phyloP scores from a whole-genome alignment of 2,797 vertebrate genomes.

The Atherinosoma microstoma region DNA sequence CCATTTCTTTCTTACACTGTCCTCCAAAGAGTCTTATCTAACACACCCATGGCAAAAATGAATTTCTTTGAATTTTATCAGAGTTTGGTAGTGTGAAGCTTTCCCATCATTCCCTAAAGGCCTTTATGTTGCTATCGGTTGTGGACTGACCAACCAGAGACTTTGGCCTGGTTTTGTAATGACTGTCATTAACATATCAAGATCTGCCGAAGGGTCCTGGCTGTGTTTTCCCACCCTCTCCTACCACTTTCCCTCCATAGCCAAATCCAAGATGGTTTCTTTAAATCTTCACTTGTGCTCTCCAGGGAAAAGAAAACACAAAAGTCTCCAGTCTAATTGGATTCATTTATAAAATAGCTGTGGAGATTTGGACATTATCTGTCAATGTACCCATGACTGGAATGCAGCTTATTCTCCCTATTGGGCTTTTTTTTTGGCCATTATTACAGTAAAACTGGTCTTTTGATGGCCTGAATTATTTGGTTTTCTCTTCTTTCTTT shows the following conservation, averaged over 20 bases:
- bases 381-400: conserved; percentile 85
- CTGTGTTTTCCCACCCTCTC: conserved; percentile 67
- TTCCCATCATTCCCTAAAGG: conserved; percentile 81
- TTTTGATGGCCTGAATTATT: conserved; percentile 48
- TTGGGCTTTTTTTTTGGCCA: conserved; percentile 41
- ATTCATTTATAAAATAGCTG: conserved; percentile 82
- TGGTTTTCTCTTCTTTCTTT: conserved; percentile 42
- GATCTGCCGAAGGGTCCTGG: conserved; percentile 67
- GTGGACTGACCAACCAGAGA: conserved; percentile 59
- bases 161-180: conserved; percentile 74
- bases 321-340: conserved; percentile 76
- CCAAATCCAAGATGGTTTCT: conserved; percentile 76
- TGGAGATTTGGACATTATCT: conserved; percentile 81
- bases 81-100: conserved; percentile 66
- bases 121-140: conserved; percentile 64
- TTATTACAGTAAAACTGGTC: conserved; percentile 48
- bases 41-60: conserved; percentile 54
- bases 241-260: conserved; percentile 67
- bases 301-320: conserved; percentile 70
- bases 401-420: conserved; percentile 64
- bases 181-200: conserved; percentile 81
- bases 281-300: conserved; percentile 50
- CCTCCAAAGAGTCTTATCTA: conserved; percentile 25
- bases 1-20: conserved; percentile 24
- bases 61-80: conserved; percentile 61